Evolutionary conservation across 2,797 vertebrate genomes (phyloP).

Genomic region (Luscinia luscinia): DNA sequence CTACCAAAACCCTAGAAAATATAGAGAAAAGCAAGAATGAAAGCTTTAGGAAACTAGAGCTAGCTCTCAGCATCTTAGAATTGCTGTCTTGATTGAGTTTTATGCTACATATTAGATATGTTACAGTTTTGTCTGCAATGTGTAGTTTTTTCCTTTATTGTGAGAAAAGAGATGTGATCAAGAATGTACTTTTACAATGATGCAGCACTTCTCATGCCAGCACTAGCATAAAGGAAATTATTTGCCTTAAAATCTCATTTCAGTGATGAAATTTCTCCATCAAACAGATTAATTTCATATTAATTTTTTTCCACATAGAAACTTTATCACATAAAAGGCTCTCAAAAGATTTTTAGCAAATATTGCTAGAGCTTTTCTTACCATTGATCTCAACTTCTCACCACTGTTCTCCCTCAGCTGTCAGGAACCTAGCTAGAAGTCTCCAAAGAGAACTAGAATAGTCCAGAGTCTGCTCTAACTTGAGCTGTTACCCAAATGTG

Average conservation of each 20-base stretch:
- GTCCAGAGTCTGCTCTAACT: neutral
- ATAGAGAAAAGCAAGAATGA: neutral
- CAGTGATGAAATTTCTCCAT: neutral
- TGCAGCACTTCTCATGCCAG: neutral
- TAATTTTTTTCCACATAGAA: neutral
- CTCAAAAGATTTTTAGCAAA: neutral
- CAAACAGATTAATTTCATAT: neutral
- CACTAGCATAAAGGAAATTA: neutral
- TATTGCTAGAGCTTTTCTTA: neutral
- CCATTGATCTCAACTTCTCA: neutral
- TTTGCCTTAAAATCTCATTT: neutral
- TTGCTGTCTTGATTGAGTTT: neutral
- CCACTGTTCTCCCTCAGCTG: neutral
- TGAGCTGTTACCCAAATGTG: constrained; percentile 6
- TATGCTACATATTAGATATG: neutral
- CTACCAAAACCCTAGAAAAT: neutral
- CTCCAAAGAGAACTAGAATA: neutral
- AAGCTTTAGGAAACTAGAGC: neutral
- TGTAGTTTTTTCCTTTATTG: neutral
- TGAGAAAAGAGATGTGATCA: neutral
- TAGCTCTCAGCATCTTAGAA: neutral
- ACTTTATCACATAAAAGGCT: neutral
- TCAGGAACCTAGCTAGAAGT: neutral
- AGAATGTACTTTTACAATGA: neutral
- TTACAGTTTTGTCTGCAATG: neutral